A percentile compares a stretch with the other conserved stretches of the same genome.
Evolutionary conservation across 2,888 invertebrate species (phyloP).

Genomic region (Ectemnius continuus): DNA sequence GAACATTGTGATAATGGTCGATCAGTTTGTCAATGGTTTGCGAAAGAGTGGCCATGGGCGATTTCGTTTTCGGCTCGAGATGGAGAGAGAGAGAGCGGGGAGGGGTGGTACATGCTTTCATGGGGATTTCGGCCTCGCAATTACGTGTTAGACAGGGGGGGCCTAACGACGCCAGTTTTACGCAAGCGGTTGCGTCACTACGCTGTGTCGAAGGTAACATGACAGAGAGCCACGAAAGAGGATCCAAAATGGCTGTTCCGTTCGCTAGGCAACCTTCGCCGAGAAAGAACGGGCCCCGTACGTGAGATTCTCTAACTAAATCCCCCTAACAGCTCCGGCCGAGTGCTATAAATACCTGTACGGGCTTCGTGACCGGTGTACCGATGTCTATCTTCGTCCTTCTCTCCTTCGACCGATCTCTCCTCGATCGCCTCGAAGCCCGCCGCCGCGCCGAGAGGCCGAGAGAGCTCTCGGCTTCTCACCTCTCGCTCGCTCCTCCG

Average conservation of each 20-base stretch:
- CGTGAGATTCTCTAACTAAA: constrained; percentile 60
- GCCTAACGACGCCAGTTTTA: constrained; percentile 57
- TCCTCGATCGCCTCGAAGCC: constrained; percentile 5
- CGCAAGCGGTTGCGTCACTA: constrained; percentile 65
- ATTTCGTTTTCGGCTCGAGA: no score
- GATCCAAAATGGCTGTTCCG: constrained; percentile 70
- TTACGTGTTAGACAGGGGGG: constrained; percentile 41
- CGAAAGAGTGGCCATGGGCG: no score
- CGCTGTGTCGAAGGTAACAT: constrained; percentile 37
- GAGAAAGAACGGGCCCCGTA: constrained; percentile 45
- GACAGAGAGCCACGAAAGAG: constrained; percentile 38
- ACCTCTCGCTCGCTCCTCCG: constrained; percentile 8
- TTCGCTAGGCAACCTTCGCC: constrained; percentile 70
- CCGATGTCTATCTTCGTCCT: constrained; percentile 53
- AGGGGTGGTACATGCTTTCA: no score
- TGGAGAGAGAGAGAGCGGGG: no score
- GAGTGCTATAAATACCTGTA: constrained; percentile 72
- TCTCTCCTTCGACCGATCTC: constrained; percentile 6
- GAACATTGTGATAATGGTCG: no score
- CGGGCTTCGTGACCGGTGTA: constrained; percentile 69
- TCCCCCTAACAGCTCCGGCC: constrained; percentile 65
- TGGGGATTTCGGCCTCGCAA: constrained; percentile 8
- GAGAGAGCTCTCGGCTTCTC: background rate
- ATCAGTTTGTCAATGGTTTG: no score
- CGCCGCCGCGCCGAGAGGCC: background rate